phyloP scores from a whole-genome alignment of 1,140 invertebrate species.

The Neodiprion lecontei region DNA sequence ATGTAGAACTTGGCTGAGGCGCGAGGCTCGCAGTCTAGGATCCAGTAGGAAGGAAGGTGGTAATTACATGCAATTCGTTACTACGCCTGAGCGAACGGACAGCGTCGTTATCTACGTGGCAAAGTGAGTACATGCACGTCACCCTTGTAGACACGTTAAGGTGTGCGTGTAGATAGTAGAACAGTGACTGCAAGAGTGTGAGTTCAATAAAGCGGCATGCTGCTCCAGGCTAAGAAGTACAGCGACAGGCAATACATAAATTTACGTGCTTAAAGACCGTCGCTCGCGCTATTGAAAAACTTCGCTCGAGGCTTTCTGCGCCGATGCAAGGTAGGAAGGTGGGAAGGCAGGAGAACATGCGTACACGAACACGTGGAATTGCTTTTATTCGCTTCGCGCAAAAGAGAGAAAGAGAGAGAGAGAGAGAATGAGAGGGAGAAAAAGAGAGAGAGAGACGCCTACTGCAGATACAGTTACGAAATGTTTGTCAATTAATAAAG shows the following conservation, averaged over 20 bases:
- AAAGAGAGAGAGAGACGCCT: constrained; percentile 11
- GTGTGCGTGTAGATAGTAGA: not conserved
- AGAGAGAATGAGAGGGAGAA: constrained; percentile 12
- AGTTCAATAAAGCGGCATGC: not conserved
- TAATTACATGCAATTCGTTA: constrained; percentile 7
- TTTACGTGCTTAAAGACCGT: not conserved
- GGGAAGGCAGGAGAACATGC: too few relatives aligned
- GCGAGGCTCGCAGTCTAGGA: not conserved
- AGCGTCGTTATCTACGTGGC: constrained; percentile 4
- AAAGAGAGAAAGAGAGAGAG: not conserved
- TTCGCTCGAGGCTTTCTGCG: not conserved
- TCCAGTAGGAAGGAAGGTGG: constrained; percentile 4
- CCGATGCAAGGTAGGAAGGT: too few relatives aligned
- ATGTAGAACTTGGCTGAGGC: not conserved
- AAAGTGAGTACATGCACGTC: not conserved
- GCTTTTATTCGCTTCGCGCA: constrained; percentile 5
- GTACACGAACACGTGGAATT: not conserved
- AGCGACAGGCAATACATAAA: constrained; percentile 2
- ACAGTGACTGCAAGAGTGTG: not conserved
- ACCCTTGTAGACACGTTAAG: not conserved
- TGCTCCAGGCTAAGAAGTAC: not conserved
- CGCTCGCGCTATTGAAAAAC: not conserved
- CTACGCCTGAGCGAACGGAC: not conserved
- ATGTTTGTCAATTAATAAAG: too few relatives aligned
- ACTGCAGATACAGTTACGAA: too few relatives aligned